These are phyloP conservation scores for Xestobium rufovillosum DNA, from an alignment of 2,888 invertebrate genomes.

Conservation along the genomic window DNA sequence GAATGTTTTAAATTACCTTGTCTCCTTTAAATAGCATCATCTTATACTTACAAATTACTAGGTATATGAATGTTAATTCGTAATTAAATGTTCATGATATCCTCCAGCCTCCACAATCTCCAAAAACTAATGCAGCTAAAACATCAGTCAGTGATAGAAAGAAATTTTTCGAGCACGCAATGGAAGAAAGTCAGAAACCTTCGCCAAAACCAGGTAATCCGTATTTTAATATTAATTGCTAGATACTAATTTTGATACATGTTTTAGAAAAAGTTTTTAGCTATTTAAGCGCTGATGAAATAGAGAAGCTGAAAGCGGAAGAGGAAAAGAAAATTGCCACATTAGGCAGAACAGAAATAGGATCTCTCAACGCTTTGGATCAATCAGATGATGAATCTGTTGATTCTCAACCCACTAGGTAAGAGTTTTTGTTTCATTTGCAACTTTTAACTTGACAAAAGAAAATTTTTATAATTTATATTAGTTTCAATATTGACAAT, in stretches of 20 bases:
- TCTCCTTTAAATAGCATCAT: no score
- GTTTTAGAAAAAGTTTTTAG: conserved; percentile 82
- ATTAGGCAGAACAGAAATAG: conserved; percentile 57
- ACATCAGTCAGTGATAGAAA: conserved; percentile 89
- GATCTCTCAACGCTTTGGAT: conserved; percentile 49
- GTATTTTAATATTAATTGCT: conserved; percentile 5
- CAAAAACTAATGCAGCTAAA: conserved; percentile 67
- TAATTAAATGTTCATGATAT: no score
- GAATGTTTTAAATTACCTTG: no score
- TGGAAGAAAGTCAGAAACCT: conserved; percentile 85
- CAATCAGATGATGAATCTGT: conserved; percentile 48
- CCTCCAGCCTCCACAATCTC: conserved; percentile 56
- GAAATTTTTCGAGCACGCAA: conserved; percentile 92
- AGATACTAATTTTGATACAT: neutral
- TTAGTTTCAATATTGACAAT: no score
- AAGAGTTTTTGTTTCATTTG: conserved; percentile 16
- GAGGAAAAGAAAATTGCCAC: conserved; percentile 84
- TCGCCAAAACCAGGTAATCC: conserved; percentile 73
- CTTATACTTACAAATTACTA: no score
- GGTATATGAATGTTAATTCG: no score
- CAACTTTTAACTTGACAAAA: no score
- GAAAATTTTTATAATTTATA: no score
- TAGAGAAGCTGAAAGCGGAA: conserved; percentile 89
- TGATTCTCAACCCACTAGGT: conserved; percentile 39
- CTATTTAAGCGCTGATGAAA: conserved; percentile 88